Evolutionary conservation across 2,888 invertebrate genomes (phyloP), one percentile per base, ranked within the genome.

Genomic region (Plutella xylostella): DNA sequence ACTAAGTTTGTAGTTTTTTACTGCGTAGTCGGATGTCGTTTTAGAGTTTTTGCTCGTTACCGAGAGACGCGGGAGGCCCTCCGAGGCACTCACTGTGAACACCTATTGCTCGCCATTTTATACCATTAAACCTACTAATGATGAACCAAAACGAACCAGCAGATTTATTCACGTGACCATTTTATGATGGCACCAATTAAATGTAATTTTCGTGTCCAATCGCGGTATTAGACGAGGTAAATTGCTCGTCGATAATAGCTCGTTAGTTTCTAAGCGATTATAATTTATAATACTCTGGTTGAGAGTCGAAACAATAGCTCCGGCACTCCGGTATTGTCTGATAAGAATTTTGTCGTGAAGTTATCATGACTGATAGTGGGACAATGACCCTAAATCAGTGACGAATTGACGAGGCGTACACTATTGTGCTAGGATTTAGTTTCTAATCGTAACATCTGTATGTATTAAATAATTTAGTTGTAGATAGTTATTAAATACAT

Each of bases 41-140:
- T 62, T n/a, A 53, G 51, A 64, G 68, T 78, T 80, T 80, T 80
- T 80, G 78, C 78, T 79, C 73, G 76, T 77, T 77, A 76, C 68
- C 47, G 55, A 61, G 70, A 63, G 76, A 78, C 76, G 73, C 63
- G 55, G 60, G 71, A 64, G 76, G 73, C 75, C 69, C 63, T 61
- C 61, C 56, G 55, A 60, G 66, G 65, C 55, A 31, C 15, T 33
- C 33, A 33, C 14, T 33, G 33, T 33, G 15, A 33, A 33, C 15
- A n/a, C 9, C 25, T 33, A 33, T 33, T 33, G 33, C 17, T 33
- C 17, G 33, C n/a, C n/a, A n/a, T n/a, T n/a, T n/a, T n/a, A n/a
- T n/a, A n/a, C n/a, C n/a, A n/a, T n/a, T n/a, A n/a, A n/a, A n/a
- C n/a, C n/a, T n/a, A n/a, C n/a, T n/a, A n/a, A n/a, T n/a, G n/a